Evolutionary conservation across 1,140 invertebrate species (phyloP), one percentile per base, ranked within the genome.

Genomic region (Rhyacophila brunnea): DNA sequence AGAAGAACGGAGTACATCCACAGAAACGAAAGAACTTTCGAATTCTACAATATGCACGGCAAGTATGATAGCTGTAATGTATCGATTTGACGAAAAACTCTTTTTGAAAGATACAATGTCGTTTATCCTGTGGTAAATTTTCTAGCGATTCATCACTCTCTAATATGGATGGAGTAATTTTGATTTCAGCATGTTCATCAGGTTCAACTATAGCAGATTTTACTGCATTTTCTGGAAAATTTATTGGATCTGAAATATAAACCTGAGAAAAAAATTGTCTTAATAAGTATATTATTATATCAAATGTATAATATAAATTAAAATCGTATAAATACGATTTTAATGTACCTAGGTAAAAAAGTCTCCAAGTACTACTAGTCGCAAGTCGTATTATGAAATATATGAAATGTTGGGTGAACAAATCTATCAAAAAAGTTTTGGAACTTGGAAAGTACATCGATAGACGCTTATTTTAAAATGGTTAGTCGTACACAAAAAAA

Each of bases 1-100:
- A 50, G 11, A 50, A 50, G 47, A 35, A 50, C 1, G 47, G 47
- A 1, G 19, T 13, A 14, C 47, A 50, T 10, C 36, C 15, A 14
- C 47, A 50, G 11, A n/a, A 36, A 9, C 35, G 6, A 35, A 15
- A 50, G 5, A 50, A 36, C 28, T 36, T 7, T 7, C 17, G 6
- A 10, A 19, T 35, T 3, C 17, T 35, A 11, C 47, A 50, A 6
- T 17, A 36, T 15, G 36, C 47, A 6, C 34, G 1, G 17, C 47
- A 50, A 9, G 28, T 36, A 35, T 50, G 47, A 14, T 18, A 50
- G 9, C 19, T 50, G 47, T 50, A 50, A 9, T n/a, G 17, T 13
- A 19, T 20, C 14, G 17, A 19, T 15, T 50, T 14, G 0, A 20
- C 35, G 0, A 3, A 13, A 4, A 50, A 15, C 15, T 50, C 47